Conservation (phyloP, 2,113 vertebrate genomes). For the Gymnarchus niloticus region DNA sequence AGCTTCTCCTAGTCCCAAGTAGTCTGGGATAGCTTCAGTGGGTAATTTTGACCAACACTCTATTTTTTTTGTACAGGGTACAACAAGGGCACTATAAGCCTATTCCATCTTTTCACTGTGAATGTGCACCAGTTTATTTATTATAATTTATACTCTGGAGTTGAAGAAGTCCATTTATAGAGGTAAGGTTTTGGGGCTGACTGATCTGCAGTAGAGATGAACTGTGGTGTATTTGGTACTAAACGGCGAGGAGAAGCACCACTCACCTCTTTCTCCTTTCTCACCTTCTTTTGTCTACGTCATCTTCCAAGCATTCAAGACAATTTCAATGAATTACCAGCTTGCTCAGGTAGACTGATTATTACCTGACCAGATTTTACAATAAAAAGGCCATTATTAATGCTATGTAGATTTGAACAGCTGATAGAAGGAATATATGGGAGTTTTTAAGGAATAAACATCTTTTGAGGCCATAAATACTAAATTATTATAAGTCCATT, state of each 20-base stretch:
- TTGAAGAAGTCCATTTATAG: not conserved
- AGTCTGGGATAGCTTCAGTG: not conserved
- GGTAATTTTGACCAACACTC: not conserved
- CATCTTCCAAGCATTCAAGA: too few relatives aligned
- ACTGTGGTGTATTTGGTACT: not conserved
- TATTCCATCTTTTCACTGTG: not conserved
- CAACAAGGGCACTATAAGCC: not conserved
- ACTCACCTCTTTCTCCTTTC: not conserved
- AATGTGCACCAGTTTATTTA: not conserved
- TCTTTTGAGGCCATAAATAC: too few relatives aligned
- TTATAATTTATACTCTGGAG: not conserved
- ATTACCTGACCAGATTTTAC: not conserved
- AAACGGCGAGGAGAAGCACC: too few relatives aligned
- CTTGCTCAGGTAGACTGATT: not conserved
- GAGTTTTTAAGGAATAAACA: not conserved
- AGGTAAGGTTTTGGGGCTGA: not conserved
- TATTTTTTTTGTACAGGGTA: not conserved
- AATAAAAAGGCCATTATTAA: not conserved
- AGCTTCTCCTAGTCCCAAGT: not conserved
- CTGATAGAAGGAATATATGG: not conserved
- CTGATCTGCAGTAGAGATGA: not conserved
- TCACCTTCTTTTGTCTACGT: not conserved
- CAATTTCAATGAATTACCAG: not conserved
- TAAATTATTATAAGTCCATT: not conserved
- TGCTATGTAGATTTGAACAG: not conserved